A percentile compares a stretch with the other conserved stretches of the same genome.
Evolutionary conservation across 2,797 vertebrate species (phyloP).

Genomic region (Podarcis siculus): DNA sequence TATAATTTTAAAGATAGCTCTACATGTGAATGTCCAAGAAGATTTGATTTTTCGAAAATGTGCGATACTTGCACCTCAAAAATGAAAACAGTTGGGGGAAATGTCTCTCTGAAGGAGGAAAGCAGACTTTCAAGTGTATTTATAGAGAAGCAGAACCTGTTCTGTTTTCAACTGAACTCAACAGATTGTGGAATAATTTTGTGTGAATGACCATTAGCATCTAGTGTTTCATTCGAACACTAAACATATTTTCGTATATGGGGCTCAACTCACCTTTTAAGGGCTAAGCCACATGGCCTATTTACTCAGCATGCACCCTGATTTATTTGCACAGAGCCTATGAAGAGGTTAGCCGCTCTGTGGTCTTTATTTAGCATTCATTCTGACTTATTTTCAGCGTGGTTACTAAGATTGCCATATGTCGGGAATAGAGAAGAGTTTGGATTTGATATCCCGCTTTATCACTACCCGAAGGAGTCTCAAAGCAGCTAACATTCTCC

Average conservation of each 20-base stretch:
- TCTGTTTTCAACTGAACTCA: neutral
- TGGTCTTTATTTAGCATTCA: too few species aligned
- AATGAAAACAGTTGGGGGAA: neutral
- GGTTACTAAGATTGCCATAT: too few species aligned
- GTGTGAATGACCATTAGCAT: constrained; percentile 8
- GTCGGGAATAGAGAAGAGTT: too few species aligned
- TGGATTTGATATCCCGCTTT: too few species aligned
- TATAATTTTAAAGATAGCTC: neutral
- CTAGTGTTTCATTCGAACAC: constrained; percentile 10
- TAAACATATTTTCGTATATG: neutral
- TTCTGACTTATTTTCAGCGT: too few species aligned
- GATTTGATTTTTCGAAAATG: neutral
- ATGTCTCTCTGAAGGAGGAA: neutral
- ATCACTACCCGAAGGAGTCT: too few species aligned
- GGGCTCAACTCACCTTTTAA: neutral
- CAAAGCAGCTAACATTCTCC: too few species aligned
- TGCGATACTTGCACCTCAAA: neutral
- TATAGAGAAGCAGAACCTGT: neutral
- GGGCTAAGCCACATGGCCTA: too few species aligned
- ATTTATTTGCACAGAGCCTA: too few species aligned
- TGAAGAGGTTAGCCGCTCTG: too few species aligned
- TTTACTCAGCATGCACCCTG: too few species aligned
- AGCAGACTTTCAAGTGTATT: neutral
- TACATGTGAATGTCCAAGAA: neutral
- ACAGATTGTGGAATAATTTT: neutral